Percentiles rank a stretch among this genome's conserved stretches.
Conservation (phyloP, 2,888 invertebrate species). For the Panorpa germanica region DNA sequence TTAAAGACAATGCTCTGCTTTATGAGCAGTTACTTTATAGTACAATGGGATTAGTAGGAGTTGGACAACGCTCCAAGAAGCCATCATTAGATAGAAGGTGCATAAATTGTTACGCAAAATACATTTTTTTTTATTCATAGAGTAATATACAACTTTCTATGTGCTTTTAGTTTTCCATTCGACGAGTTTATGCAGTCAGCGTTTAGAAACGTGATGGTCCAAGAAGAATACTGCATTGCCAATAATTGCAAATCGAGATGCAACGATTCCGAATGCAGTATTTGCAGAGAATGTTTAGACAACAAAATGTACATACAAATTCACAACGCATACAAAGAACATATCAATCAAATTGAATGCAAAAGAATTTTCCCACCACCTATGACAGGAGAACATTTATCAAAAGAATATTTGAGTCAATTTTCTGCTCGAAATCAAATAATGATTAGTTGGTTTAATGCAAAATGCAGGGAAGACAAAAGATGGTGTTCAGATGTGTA, state of each 20-base stretch:
- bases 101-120: too few relatives aligned
- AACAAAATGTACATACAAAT: slow-evolving; percentile 35
- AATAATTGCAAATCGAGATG: slow-evolving; percentile 33
- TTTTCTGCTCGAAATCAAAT: slow-evolving; percentile 51
- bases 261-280: slow-evolving; percentile 42
- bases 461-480: slow-evolving; percentile 63
- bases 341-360: slow-evolving; percentile 60
- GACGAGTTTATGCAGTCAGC: slow-evolving; percentile 47
- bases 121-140: too few relatives aligned
- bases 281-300: slow-evolving; percentile 64
- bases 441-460: slow-evolving; percentile 70
- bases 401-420: slow-evolving; percentile 26
- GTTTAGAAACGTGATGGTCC: slow-evolving; percentile 62
- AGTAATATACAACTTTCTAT: slow-evolving; percentile 3
- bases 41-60: slow-evolving; percentile 59
- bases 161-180: slow-evolving; percentile 24
- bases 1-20: slow-evolving; percentile 66
- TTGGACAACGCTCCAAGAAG: slow-evolving; percentile 30
- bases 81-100: slow-evolving; percentile 23
- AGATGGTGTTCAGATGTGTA: slow-evolving; percentile 56
- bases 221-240: slow-evolving; percentile 41
- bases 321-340: slow-evolving; percentile 56
- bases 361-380: slow-evolving; percentile 64
- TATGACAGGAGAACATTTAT: slow-evolving; percentile 30
- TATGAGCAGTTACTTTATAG: slow-evolving; percentile 88